Evolutionary conservation across 92 coral and sea anemone genomes (phyloP), one percentile per base, ranked within the genome.

Genomic region (Epizoanthus fatuus): DNA sequence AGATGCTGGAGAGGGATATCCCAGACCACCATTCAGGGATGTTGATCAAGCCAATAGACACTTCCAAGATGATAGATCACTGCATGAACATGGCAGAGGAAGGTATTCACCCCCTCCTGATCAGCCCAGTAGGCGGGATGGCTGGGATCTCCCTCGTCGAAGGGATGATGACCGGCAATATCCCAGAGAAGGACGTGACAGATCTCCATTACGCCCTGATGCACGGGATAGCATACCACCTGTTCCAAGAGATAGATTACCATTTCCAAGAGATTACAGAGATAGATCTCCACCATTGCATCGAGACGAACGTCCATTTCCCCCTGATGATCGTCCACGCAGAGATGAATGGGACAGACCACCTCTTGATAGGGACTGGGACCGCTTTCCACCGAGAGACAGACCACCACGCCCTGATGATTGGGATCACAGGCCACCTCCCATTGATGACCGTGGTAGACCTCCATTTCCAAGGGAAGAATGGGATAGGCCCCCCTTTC

Each of bases 391-490:
- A 42, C 84, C 80, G 54, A 66, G 91, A 62, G 91, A 81, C 38
- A 65, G 75, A 45, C 86, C 76, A 77, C 89, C 81, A 19, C 66
- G 86, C 54, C 76, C 85, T 7, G 63, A 59, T 67, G 92, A 38
- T 39, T 86, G 81, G 65, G 62, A 68, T 55, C 89, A 72, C 35
- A 72, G 72, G 69, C 79, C 89, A 77, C 83, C 79, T 53, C 91
- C 91, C 12, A 66, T 29, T 32, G 69, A 64, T 6, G 44, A 17
- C 10, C 49, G 49, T 37, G 72, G 29, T 35, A 66, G 75, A 68
- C 37, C 45, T 16, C 79, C 88, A 64, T 89, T 93, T 52, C 93
- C 95, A 35, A 87, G 95, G 73, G 94, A 75, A 63, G 89, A 83
- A 17, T 37, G 95, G 63, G 83, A 81, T 15, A 74, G 89, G 45